Evolutionary conservation across 2,113 vertebrate genomes (phyloP).

Genomic region (Semnornis frantzii): DNA sequence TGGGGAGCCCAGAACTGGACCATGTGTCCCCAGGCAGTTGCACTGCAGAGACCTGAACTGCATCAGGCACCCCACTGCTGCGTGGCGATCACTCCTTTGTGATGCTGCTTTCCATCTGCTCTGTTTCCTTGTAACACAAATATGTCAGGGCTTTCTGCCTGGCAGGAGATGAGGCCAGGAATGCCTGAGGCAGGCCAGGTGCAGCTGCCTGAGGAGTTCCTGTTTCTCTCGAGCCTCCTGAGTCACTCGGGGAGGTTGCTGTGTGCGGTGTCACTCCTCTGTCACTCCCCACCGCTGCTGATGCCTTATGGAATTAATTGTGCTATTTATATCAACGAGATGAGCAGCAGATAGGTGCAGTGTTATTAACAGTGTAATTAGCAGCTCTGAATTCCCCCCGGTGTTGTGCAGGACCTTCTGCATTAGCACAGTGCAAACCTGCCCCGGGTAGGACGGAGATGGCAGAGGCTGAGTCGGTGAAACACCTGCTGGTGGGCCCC

Average conservation of each 20-base stretch:
- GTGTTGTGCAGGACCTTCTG: background rate
- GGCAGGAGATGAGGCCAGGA: background rate
- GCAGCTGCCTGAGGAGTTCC: background rate
- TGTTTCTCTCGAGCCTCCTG: conserved; percentile 16
- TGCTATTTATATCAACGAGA: conserved; percentile 49
- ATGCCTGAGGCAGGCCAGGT: conserved; percentile 31
- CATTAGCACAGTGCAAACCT: background rate
- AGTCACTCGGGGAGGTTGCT: conserved; percentile 24
- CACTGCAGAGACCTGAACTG: background rate
- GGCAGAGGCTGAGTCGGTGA: conserved; percentile 20
- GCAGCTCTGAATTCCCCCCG: background rate
- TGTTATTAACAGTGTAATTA: conserved; percentile 54
- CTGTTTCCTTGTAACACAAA: conserved; percentile 1
- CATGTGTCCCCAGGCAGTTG: rapidly evolving
- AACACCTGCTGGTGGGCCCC: conserved; percentile 10
- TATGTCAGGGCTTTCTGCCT: background rate
- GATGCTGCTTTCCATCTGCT: background rate
- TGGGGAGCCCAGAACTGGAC: no score
- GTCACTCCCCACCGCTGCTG: conserved; percentile 44
- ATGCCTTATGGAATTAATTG: conserved; percentile 21
- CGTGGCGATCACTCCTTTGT: background rate
- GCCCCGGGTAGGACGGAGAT: background rate
- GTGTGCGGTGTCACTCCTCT: conserved; percentile 23
- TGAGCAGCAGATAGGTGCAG: conserved; percentile 18
- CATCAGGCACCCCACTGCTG: background rate